Conservation (phyloP, 2,888 invertebrate genomes). For the Rotaria macrura region DNA sequence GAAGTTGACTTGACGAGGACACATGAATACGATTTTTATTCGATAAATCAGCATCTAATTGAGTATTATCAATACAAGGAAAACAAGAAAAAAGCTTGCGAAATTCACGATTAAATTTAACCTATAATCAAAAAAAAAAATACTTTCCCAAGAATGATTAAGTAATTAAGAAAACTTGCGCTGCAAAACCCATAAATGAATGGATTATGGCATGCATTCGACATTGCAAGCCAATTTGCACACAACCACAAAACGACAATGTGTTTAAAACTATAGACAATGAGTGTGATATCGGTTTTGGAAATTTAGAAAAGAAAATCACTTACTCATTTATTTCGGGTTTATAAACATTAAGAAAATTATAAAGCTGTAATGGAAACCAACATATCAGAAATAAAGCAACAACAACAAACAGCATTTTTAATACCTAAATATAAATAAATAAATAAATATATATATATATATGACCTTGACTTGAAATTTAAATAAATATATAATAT, state of each 20-base stretch:
- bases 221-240: constrained; percentile 69
- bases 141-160: too few relatives aligned
- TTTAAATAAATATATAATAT: background rate
- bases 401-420: constrained; percentile 51
- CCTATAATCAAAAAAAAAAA: background rate
- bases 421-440: constrained; percentile 44
- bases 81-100: constrained; percentile 8
- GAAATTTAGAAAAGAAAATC: too few relatives aligned
- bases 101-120: constrained; percentile 27
- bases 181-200: constrained; percentile 80
- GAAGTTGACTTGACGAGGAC: background rate
- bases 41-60: background rate
- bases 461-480: background rate
- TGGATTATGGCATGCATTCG: constrained; percentile 77
- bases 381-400: constrained; percentile 52
- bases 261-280: constrained; percentile 47
- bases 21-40: background rate
- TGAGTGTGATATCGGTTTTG: too few relatives aligned
- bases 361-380: constrained; percentile 52
- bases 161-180: constrained; percentile 55
- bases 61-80: background rate
- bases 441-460: background rate
- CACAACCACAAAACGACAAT: constrained; percentile 74
- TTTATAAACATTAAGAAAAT: constrained; percentile 43
- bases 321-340: constrained; percentile 39